Conservation (phyloP, 2,113 vertebrate species). For the Trochalopteron elliotii region DNA sequence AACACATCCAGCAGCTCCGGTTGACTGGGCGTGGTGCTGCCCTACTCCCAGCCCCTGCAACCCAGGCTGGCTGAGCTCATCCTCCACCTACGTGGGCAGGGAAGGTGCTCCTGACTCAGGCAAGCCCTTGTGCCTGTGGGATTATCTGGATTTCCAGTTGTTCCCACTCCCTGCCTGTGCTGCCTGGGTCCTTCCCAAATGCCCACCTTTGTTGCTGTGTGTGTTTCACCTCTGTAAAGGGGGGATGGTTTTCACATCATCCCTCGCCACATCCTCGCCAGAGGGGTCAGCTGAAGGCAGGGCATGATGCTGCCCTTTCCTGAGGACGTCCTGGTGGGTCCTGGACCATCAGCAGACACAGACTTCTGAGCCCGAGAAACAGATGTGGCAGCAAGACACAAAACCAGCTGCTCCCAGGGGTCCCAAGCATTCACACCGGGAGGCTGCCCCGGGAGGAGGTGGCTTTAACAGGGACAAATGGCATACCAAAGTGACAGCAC, state of each 20-base stretch:
- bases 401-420: neutral
- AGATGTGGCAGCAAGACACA: neutral
- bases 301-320: neutral
- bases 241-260: neutral
- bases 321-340: neutral
- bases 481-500: neutral
- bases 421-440: neutral
- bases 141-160: slow-evolving; percentile 23
- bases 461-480: neutral
- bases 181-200: neutral
- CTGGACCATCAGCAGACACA: neutral
- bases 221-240: neutral
- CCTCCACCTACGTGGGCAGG: neutral
- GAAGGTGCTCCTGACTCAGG: neutral
- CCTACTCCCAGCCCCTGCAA: accelerated
- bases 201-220: neutral
- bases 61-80: neutral
- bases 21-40: neutral
- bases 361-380: neutral
- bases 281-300: neutral
- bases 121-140: neutral
- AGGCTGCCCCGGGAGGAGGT: neutral
- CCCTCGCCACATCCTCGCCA: neutral
- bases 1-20: neutral
- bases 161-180: neutral